Conservation (phyloP, 2,113 vertebrate species). For the Theristicus caerulescens region DNA sequence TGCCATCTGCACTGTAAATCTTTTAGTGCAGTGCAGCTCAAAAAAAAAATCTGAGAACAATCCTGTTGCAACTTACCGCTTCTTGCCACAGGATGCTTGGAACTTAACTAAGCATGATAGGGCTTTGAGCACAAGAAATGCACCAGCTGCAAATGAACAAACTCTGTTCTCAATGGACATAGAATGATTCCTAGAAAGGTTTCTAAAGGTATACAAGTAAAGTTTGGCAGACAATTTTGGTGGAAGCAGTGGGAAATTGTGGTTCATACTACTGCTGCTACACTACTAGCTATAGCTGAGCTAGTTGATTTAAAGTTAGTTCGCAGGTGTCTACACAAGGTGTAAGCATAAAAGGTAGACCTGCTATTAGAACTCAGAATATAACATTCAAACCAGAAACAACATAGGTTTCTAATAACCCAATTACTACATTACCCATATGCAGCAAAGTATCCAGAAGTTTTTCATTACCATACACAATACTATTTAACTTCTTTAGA, state of each 20-base stretch:
- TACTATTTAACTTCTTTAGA: background rate
- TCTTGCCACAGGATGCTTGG: background rate
- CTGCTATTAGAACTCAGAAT: background rate
- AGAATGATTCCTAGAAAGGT: background rate
- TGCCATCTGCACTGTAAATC: background rate
- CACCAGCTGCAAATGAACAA: background rate
- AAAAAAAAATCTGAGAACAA: background rate
- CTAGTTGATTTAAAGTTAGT: background rate
- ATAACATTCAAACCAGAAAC: background rate
- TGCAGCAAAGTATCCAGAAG: background rate
- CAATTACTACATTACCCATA: background rate
- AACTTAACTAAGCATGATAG: background rate
- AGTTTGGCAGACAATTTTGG: background rate
- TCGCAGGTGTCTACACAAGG: background rate
- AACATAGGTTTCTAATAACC: background rate
- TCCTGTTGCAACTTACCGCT: background rate
- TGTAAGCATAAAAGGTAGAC: background rate
- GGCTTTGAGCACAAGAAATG: background rate
- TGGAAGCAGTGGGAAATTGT: background rate
- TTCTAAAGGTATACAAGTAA: background rate
- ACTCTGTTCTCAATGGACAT: background rate
- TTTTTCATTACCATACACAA: background rate
- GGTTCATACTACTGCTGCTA: background rate
- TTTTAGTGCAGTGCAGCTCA: background rate
- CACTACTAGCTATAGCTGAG: background rate